Percentiles rank a stretch among this genome's conserved stretches.
phyloP scores from a whole-genome alignment of 2,113 vertebrate genomes.

The Globicephala melas region DNA sequence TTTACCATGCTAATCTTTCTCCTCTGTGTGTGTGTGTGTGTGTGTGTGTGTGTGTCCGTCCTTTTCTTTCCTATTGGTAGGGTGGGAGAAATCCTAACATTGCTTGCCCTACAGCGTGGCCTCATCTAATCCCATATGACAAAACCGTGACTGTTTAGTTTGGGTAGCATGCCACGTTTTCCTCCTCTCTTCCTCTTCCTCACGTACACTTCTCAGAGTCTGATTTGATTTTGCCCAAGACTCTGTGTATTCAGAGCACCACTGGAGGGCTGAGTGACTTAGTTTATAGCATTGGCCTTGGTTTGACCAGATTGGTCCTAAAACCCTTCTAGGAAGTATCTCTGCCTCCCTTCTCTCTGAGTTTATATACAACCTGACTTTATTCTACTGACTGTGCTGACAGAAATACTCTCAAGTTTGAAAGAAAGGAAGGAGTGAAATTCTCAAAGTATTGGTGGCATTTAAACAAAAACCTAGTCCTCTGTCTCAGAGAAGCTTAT shows the following conservation, averaged over 20 bases:
- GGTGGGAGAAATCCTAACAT: neutral
- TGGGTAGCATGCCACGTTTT: neutral
- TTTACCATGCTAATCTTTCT: neutral
- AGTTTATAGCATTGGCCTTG: neutral
- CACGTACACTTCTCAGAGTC: neutral
- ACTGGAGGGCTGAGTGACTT: neutral
- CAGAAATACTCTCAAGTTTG: neutral
- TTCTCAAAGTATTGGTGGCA: neutral
- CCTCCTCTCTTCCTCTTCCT: neutral
- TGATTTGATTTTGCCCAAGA: neutral
- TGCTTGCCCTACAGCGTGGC: neutral
- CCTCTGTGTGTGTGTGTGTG: rapidly evolving
- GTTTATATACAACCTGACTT: neutral
- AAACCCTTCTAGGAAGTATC: neutral
- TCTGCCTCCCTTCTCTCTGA: neutral
- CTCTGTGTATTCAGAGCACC: neutral
- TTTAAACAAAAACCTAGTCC: neutral
- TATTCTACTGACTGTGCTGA: neutral
- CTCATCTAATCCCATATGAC: neutral
- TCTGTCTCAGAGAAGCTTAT: neutral
- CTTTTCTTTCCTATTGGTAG: neutral
- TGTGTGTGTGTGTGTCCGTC: neutral
- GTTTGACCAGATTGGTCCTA: neutral
- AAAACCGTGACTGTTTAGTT: neutral
- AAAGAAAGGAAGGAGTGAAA: conserved; percentile 12